A percentile compares a stretch with the other conserved stretches of the same genome.
Conservation (phyloP, 2,888 invertebrate genomes). For the Mayetiola destructor region DNA sequence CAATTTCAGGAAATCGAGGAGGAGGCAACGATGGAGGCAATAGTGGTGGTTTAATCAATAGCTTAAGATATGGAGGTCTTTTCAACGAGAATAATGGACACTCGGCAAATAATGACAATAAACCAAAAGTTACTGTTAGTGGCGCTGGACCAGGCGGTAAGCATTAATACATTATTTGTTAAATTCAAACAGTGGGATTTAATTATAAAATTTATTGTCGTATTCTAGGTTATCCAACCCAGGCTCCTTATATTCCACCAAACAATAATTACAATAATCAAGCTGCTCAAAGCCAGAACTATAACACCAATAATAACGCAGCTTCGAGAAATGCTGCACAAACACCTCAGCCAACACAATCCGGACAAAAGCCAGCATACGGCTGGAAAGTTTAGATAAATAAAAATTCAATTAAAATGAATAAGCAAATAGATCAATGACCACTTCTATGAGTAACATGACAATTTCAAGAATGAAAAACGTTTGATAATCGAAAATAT, state of each 20-base stretch:
- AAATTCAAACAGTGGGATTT: not conserved
- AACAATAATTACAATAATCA: not conserved
- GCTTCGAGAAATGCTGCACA: no score
- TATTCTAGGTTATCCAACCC: constrained; percentile 31
- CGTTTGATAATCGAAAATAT: no score
- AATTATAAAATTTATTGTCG: not conserved
- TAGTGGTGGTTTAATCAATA: constrained; percentile 20
- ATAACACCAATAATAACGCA: not conserved
- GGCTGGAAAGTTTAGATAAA: not conserved
- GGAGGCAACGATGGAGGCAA: not conserved
- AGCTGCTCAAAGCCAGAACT: not conserved
- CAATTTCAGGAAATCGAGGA: not conserved
- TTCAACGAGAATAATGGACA: constrained; percentile 28
- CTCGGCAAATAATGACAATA: not conserved
- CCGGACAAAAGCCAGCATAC: not conserved
- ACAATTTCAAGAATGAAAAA: no score
- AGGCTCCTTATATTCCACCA: no score
- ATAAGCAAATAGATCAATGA: no score
- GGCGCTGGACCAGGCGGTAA: not conserved
- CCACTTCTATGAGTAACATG: no score
- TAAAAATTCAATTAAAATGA: no score
- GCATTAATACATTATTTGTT: not conserved
- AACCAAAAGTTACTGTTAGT: not conserved
- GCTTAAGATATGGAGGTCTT: constrained; percentile 30
- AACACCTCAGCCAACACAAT: not conserved